These are phyloP conservation scores for Ochropacha duplaris DNA, from an alignment of 2,888 invertebrate species.

Conservation along the genomic window DNA sequence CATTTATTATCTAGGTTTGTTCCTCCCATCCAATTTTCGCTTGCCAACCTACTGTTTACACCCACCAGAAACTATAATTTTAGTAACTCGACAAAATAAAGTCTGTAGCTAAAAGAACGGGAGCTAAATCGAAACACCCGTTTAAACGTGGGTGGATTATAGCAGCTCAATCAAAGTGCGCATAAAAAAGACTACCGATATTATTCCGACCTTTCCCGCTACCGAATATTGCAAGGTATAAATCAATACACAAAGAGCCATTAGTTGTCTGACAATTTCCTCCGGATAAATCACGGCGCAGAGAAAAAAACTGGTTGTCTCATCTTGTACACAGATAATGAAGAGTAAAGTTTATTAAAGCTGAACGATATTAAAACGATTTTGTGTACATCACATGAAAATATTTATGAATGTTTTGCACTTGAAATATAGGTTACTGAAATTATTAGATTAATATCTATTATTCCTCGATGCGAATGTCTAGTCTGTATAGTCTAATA, in stretches of 20 bases:
- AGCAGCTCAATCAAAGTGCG: conserved; percentile 64
- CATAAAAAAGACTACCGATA: conserved; percentile 60
- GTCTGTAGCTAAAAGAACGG: conserved; percentile 17
- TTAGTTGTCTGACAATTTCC: conserved; percentile 81
- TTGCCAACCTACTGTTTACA: conserved; percentile 58
- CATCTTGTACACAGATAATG: conserved; percentile 56
- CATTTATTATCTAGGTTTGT: conserved; percentile 41
- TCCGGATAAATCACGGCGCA: conserved; percentile 75
- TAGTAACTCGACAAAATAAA: conserved; percentile 48
- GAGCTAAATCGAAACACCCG: conserved; percentile 27
- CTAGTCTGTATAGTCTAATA: too few relatives aligned
- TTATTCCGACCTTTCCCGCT: conserved; percentile 68
- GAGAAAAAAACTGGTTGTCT: conserved; percentile 62
- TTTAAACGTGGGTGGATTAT: conserved; percentile 49
- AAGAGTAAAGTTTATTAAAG: conserved; percentile 48
- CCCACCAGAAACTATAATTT: conserved; percentile 66
- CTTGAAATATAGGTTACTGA: conserved; percentile 13
- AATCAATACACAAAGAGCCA: conserved; percentile 82
- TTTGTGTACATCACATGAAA: conserved; percentile 11
- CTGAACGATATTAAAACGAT: conserved; percentile 41
- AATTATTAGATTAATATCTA: too few relatives aligned
- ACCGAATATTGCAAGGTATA: conserved; percentile 79
- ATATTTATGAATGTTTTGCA: conserved; percentile 9
- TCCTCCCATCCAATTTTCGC: conserved; percentile 69
- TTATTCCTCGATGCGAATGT: too few relatives aligned